Evolutionary conservation across 2,797 vertebrate species (phyloP), one percentile per base, ranked within the genome.

Genomic region (Acanthurus lineatus): DNA sequence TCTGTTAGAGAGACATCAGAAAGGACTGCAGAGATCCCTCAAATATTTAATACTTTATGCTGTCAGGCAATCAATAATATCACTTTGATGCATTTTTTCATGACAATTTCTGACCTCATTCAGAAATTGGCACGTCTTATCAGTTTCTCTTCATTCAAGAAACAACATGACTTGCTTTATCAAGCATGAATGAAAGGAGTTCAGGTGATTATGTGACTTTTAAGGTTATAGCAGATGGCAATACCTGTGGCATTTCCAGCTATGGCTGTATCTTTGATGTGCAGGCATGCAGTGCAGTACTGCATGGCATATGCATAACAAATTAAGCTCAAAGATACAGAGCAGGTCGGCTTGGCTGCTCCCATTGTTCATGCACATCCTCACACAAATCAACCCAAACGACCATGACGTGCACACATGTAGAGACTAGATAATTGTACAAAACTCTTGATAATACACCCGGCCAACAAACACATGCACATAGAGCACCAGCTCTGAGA

Each of bases 221-320:
- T 22, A 83, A 71, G 59, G 15, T 71, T 25, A 66, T 0, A 52
- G 64, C 32, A 38, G 63, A 77, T 17, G 56, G 32, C 16, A 66
- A 17, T 64, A 57, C 61, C 73, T 81, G 60, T 76, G 67, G 77
- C 71, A 79, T 89, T 73, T 81, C 42, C 61, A 64, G 47, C 68
- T 20, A 6, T 58, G 77, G 28, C 58, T 82, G 51, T 52, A 59
- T 72, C 56, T 86, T 78, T 88, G 69, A 83, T 82, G 64, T 75
- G 69, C 63, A 71, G 11, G 11, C 17, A 49, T 73, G 59, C 20
- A 28, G 45, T 38, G 2, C 19, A 16, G 15, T 14, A 9, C 19
- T 6, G 17, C 51, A 77, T 48, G 76, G 52, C 40, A 48, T 79
- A 84, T 81, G 71, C 70, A 80, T 82, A 69, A 67, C 59, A 52